Conservation (phyloP, 2,113 vertebrate species). For the Alexandromys fortis region DNA sequence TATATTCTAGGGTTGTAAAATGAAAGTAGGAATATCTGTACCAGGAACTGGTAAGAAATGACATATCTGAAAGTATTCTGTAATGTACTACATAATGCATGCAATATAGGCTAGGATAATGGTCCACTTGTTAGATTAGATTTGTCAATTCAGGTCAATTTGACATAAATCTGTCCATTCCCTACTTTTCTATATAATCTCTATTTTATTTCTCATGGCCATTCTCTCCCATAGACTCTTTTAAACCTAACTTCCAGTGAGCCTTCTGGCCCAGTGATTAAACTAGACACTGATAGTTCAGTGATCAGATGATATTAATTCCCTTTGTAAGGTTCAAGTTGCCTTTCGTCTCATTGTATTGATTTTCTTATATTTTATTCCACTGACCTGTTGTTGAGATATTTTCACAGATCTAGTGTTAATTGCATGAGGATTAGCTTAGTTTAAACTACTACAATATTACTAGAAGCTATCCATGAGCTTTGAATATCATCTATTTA, state of each 20-base stretch:
- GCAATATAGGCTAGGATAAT: not conserved
- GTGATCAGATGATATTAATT: not conserved
- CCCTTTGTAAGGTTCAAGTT: too few relatives aligned
- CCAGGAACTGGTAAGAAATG: not conserved
- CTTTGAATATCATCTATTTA: not conserved
- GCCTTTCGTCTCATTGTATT: not conserved
- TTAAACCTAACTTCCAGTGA: not conserved
- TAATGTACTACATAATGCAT: not conserved
- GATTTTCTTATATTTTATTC: not conserved
- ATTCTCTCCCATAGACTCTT: not conserved
- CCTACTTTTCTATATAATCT: not conserved
- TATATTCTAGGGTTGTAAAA: not conserved
- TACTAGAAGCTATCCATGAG: not conserved
- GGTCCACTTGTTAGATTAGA: not conserved
- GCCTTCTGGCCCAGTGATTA: not conserved
- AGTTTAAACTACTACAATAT: not conserved
- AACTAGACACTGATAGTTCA: not conserved
- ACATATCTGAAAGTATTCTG: not conserved
- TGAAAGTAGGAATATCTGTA: not conserved
- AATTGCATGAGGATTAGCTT: not conserved
- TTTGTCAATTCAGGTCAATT: not conserved
- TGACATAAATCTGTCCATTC: not conserved
- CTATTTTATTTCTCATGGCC: not conserved
- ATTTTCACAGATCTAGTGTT: not conserved
- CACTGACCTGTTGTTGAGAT: not conserved